A percentile compares a stretch with the other conserved stretches of the same genome.
Evolutionary conservation across 2,888 invertebrate species (phyloP).

Genomic region (Junonia oenone): DNA sequence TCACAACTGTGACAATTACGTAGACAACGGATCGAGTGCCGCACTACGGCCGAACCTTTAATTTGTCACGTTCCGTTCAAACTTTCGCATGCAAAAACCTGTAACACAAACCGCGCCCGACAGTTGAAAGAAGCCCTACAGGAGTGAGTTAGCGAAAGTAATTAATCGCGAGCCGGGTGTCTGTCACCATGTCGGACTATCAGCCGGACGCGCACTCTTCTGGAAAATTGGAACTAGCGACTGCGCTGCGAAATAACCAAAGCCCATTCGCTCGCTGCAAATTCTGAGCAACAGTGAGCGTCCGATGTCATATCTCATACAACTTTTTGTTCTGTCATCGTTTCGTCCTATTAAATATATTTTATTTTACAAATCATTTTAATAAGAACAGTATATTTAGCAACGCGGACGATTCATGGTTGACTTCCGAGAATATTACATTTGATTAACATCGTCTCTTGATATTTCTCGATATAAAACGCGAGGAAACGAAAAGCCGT

Average conservation of each 20-base stretch:
- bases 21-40: slow-evolving; percentile 31
- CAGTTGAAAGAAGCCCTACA: slow-evolving; percentile 64
- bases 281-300: slow-evolving; percentile 10
- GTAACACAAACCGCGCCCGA: slow-evolving; percentile 57
- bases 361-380: neutral
- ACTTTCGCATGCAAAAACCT: slow-evolving; percentile 46
- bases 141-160: slow-evolving; percentile 63
- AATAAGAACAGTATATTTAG: neutral
- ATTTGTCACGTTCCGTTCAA: slow-evolving; percentile 34
- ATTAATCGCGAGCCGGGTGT: slow-evolving; percentile 57
- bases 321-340: neutral
- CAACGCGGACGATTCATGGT: no score
- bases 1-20: slow-evolving; percentile 32
- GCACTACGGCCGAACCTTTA: slow-evolving; percentile 29
- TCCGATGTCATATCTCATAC: neutral
- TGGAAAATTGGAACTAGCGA: slow-evolving; percentile 67
- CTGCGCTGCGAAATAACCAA: slow-evolving; percentile 57
- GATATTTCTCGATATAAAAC: no score
- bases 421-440: no score
- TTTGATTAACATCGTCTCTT: no score
- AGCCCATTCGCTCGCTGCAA: slow-evolving; percentile 30
- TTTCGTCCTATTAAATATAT: neutral
- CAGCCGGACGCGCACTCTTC: slow-evolving; percentile 53
- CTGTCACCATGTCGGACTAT: slow-evolving; percentile 70
- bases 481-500: no score